A percentile compares a stretch with the other conserved stretches of the same genome.
Conservation (phyloP, 2,797 vertebrate species). For the Acropternis orthonyx region DNA sequence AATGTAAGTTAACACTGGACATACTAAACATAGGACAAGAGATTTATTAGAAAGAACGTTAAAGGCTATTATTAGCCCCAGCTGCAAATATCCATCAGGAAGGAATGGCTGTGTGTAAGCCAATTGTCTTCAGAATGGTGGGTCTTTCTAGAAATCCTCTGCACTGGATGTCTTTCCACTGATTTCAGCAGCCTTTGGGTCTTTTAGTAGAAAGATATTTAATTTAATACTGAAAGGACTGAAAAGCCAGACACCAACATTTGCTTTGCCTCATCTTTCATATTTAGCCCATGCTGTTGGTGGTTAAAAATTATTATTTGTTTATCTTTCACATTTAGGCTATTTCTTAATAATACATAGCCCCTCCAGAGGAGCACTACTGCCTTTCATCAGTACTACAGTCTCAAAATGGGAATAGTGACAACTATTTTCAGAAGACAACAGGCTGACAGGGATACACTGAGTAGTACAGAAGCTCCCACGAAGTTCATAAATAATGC, state of each 20-base stretch:
- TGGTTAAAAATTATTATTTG: not conserved
- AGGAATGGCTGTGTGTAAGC: not conserved
- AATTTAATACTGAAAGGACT: constrained; percentile 1
- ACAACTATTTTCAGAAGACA: not conserved
- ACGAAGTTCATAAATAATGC: not conserved
- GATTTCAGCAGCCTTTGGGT: not conserved
- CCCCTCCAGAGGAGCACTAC: not conserved
- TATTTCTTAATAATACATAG: not conserved
- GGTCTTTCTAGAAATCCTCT: not conserved
- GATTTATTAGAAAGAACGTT: not conserved
- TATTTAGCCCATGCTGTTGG: not conserved
- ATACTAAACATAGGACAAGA: not conserved
- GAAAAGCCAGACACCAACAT: not conserved
- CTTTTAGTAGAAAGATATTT: not conserved
- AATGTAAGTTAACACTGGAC: not conserved
- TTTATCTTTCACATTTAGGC: not conserved
- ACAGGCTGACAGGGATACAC: not conserved
- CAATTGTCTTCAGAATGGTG: not conserved
- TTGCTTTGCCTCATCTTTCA: not conserved
- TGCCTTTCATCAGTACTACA: not conserved
- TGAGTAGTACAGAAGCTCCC: not conserved
- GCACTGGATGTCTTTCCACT: not conserved
- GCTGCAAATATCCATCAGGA: not conserved
- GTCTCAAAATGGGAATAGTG: not conserved
- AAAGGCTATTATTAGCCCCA: not conserved